phyloP scores from a whole-genome alignment of 2,797 vertebrate species.

The Phyllotis vaccarum region DNA sequence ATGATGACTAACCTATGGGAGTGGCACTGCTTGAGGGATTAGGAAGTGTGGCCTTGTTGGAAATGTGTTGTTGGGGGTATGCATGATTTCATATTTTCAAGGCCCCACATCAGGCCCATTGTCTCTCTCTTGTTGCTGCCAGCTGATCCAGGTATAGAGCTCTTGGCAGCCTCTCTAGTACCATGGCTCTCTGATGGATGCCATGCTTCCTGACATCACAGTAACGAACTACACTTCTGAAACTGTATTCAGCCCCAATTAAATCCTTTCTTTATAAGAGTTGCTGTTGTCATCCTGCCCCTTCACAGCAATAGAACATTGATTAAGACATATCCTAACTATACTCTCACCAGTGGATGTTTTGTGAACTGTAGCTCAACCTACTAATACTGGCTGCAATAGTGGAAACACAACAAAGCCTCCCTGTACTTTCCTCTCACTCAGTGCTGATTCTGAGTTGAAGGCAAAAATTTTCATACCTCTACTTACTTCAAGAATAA shows the following conservation, averaged over 20 bases:
- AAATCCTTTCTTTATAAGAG: background rate
- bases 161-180: background rate
- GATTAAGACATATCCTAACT: background rate
- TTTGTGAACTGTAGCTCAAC: background rate
- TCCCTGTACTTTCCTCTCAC: background rate
- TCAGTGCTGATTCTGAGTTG: background rate
- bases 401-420: background rate
- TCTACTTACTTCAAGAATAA: background rate
- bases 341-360: background rate
- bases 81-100: background rate
- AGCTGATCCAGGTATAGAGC: background rate
- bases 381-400: background rate
- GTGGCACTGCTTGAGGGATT: background rate
- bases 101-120: background rate
- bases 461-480: background rate
- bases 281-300: background rate
- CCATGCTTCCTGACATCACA: background rate
- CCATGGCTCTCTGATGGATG: background rate
- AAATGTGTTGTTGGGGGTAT: background rate
- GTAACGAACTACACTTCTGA: background rate
- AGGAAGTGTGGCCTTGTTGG: background rate
- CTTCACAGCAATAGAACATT: background rate
- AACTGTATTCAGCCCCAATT: no score
- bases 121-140: no score
- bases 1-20: background rate